Evolutionary conservation across 1,140 invertebrate genomes (phyloP).

Genomic region (Drosophila persimilis): DNA sequence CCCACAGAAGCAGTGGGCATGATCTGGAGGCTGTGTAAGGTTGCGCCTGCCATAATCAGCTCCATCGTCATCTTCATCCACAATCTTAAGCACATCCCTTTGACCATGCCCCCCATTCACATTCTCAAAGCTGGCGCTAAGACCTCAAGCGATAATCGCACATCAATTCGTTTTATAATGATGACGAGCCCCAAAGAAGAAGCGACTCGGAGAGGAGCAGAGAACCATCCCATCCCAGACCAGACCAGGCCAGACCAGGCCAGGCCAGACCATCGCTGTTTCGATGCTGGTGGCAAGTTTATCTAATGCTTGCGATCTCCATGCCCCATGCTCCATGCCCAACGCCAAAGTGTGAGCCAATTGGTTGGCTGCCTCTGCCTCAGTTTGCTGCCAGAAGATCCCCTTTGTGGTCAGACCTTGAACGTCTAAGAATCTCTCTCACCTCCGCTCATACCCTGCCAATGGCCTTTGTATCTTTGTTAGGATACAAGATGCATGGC

Average conservation of each 20-base stretch:
- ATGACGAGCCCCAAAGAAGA: conserved; percentile 56
- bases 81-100: conserved; percentile 4
- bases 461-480: background rate
- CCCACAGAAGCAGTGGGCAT: conserved; percentile 45
- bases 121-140: conserved; percentile 67
- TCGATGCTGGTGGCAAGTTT: conserved; percentile 75
- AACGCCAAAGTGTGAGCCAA: conserved; percentile 75
- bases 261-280: background rate
- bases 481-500: background rate
- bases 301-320: conserved; percentile 73
- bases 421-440: conserved; percentile 56
- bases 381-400: conserved; percentile 6
- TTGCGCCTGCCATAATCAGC: conserved; percentile 71
- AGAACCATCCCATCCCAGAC: conserved; percentile 1
- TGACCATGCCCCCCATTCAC: conserved; percentile 1
- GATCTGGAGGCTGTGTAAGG: conserved; percentile 47
- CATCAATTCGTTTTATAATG: conserved; percentile 80
- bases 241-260: background rate
- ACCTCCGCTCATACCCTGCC: conserved; percentile 9
- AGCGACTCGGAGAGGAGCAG: conserved; percentile 5
- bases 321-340: conserved; percentile 36
- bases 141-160: conserved; percentile 76
- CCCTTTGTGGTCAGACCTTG: conserved; percentile 50
- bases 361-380: conserved; percentile 56
- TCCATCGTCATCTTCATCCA: conserved; percentile 11